Evolutionary conservation across 2,797 vertebrate genomes (phyloP).

Genomic region (Sphaeramia orbicularis): DNA sequence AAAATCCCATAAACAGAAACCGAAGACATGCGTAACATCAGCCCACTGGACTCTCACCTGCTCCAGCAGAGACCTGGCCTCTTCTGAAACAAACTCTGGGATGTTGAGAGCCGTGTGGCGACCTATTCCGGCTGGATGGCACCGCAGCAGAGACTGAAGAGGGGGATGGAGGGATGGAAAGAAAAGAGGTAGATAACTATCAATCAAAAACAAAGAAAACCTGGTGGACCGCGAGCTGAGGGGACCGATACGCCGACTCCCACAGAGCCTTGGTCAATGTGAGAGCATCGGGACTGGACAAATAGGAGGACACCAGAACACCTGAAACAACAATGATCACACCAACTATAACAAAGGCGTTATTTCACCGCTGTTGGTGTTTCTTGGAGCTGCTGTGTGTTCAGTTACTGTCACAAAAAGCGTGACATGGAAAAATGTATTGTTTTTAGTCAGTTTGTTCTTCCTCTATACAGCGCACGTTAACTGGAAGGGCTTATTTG

Average conservation of each 20-base stretch:
- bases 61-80: slow-evolving; percentile 93
- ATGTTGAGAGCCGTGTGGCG: slow-evolving; percentile 94
- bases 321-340: slow-evolving; percentile 84
- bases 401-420: slow-evolving; percentile 37
- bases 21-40: no score
- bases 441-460: slow-evolving; percentile 41
- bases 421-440: slow-evolving; percentile 27
- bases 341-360: slow-evolving; percentile 54
- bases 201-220: slow-evolving; percentile 59
- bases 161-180: slow-evolving; percentile 62
- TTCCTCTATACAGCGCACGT: slow-evolving; percentile 14
- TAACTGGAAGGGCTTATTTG: slow-evolving; percentile 34
- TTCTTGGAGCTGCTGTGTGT: slow-evolving; percentile 65
- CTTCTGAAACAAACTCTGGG: slow-evolving; percentile 94
- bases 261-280: slow-evolving; percentile 46
- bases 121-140: slow-evolving; percentile 95
- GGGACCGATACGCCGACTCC: slow-evolving; percentile 48
- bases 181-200: slow-evolving; percentile 61
- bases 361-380: slow-evolving; percentile 66
- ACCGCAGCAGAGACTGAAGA: slow-evolving; percentile 90
- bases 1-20: no score
- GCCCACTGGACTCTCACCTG: no score
- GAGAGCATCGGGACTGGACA: slow-evolving; percentile 50
- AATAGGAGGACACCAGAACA: slow-evolving; percentile 72
- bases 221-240: slow-evolving; percentile 24